Base-by-base conservation (phyloP, 2,888 invertebrate genomes). In the Eilema griseolum region DNA sequence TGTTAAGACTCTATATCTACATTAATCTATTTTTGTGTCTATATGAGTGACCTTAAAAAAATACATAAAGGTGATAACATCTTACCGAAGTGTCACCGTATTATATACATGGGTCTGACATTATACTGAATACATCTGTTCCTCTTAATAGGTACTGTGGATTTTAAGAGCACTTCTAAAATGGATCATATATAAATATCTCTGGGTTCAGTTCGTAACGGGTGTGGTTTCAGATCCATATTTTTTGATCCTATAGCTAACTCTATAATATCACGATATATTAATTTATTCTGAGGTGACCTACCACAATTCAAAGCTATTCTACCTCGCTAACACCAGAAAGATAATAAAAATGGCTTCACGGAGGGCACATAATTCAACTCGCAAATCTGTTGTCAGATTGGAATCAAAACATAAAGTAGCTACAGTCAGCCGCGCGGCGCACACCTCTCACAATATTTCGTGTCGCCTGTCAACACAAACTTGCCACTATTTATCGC, bases 401-500 rank as follows among this genome's bases (percentile, higher is more conserved):
- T 82, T 75, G 81, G 76, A 84, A 83, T 85, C 84, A 84, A 78
- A 83, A 83, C 80, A 82, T 79, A 78, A 78, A 77, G 81, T 76
- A 73, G 52, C 28, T 67, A 65, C 70, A 70, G 65, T 63, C 76
- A 76, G 71, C 64, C 68, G 74, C 66, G 70, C 75, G 73, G 77
- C 68, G 71, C 73, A 70, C 75, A 77, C 75, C 81, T 78, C 77
- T 78, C 83, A 84, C 83, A 84, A 84, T 84, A 84, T 84, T 84
- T 84, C 86, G 84, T 80, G 85, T 83, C 79, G 82, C 79, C 83
- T 85, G 84, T 85, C 86, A 80, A 78, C 84, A 70, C 82, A 82
- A 85, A 86, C 85, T 86, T 85, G 83, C 81, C 67, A 79, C 83
- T 85, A 87, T 86, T 85, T 85, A 86, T 86, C 83, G 83, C 81